Conservation (phyloP, 2,797 vertebrate species). For the Melanotaenia nigrans region DNA sequence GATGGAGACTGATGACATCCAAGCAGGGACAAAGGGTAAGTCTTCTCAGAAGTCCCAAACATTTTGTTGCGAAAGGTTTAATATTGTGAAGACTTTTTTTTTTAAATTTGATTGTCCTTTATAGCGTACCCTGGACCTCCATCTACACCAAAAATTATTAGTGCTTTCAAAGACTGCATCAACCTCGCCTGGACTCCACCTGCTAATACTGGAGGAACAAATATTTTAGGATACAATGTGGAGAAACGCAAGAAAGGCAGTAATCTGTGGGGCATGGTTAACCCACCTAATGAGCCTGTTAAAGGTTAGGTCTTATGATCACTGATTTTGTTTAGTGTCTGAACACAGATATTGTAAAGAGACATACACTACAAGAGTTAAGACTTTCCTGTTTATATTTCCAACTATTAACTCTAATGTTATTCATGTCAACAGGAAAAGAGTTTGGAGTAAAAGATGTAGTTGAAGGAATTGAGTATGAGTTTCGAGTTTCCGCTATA, state of each 20-base stretch:
- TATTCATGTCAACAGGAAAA: constrained; percentile 68
- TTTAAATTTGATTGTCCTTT: neutral
- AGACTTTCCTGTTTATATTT: constrained; percentile 68
- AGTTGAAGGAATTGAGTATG: constrained; percentile 88
- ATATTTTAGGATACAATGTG: constrained; percentile 87
- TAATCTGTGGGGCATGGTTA: constrained; percentile 84
- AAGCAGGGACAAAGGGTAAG: constrained; percentile 88
- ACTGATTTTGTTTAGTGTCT: neutral
- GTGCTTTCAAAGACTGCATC: constrained; percentile 84
- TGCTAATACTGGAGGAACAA: constrained; percentile 80
- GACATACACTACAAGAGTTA: constrained; percentile 59
- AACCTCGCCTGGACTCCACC: constrained; percentile 87
- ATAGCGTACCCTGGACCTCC: constrained; percentile 85
- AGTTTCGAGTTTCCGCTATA: constrained; percentile 90
- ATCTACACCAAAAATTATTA: constrained; percentile 84
- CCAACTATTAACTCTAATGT: neutral
- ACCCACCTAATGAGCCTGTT: constrained; percentile 74
- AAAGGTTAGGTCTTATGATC: constrained; percentile 69
- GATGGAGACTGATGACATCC: constrained; percentile 88
- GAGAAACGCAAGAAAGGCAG: constrained; percentile 93
- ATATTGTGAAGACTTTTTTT: constrained; percentile 49
- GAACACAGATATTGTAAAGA: neutral
- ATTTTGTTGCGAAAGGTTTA: neutral
- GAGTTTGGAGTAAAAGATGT: constrained; percentile 82
- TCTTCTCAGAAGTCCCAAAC: neutral